phyloP scores from a whole-genome alignment of 2,113 vertebrate genomes.

The Gasterosteus nipponicus region DNA sequence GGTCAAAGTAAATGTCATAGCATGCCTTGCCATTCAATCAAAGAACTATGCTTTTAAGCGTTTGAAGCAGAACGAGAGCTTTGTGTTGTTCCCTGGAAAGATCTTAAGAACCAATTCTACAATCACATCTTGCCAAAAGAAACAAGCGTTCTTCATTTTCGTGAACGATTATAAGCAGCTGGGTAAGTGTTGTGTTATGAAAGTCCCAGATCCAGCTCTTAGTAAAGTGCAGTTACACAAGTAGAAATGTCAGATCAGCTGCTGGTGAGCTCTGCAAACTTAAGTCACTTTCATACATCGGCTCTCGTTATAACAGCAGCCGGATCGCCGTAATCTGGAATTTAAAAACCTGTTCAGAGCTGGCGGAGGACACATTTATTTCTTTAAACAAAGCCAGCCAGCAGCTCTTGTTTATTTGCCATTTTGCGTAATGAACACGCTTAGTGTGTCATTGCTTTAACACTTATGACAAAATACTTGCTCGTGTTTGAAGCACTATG shows the following conservation, averaged over 20 bases:
- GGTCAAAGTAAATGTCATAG: background rate
- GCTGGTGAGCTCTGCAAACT: background rate
- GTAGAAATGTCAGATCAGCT: background rate
- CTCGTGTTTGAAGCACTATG: background rate
- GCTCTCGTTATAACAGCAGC: background rate
- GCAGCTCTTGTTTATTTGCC: background rate
- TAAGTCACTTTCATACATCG: background rate
- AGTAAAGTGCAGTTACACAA: background rate
- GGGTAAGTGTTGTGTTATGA: background rate
- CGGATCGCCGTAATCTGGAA: background rate
- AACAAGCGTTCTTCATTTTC: background rate
- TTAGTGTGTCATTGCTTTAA: background rate
- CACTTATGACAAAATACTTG: background rate
- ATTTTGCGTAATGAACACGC: background rate
- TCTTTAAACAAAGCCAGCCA: background rate
- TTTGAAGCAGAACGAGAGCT: background rate
- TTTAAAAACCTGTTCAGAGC: background rate
- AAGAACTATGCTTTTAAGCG: too few species aligned
- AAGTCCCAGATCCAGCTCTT: conserved; percentile 1
- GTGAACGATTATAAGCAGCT: background rate
- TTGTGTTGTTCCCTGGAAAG: background rate
- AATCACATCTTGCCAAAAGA: background rate
- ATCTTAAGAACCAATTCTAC: background rate
- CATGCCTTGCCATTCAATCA: background rate
- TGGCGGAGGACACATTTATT: background rate